phyloP scores from a whole-genome alignment of 2,888 invertebrate species.

The Melanophora roralis region DNA sequence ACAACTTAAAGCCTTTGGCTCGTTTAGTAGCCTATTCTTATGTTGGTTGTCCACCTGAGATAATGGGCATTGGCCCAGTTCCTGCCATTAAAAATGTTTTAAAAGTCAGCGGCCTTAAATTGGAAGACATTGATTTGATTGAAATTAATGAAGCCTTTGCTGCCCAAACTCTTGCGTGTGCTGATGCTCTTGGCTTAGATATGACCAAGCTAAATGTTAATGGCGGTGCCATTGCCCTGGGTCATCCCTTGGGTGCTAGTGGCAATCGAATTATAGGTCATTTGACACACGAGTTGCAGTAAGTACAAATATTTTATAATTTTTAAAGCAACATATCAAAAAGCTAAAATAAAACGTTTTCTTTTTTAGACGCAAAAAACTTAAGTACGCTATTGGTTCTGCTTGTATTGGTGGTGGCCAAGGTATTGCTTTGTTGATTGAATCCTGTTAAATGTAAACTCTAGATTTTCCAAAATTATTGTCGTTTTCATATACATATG shows the following conservation, averaged over 20 bases:
- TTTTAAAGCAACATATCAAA: background rate
- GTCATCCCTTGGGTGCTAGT: conserved; percentile 98
- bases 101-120: conserved; percentile 85
- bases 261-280: conserved; percentile 95
- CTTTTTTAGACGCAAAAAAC: conserved; percentile 84
- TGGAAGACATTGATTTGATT: conserved; percentile 93
- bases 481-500: conserved; percentile 60
- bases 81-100: conserved; percentile 93
- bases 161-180: conserved; percentile 95
- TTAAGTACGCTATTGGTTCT: conserved; percentile 93
- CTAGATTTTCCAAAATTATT: conserved; percentile 15
- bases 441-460: conserved; percentile 78
- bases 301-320: conserved; percentile 63
- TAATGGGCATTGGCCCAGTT: conserved; percentile 99
- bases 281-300: conserved; percentile 94
- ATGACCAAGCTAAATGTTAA: conserved; percentile 92
- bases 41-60: conserved; percentile 96
- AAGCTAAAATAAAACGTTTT: background rate
- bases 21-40: conserved; percentile 93
- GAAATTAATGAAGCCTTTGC: conserved; percentile 99
- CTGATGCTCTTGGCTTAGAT: conserved; percentile 91
- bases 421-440: conserved; percentile 95
- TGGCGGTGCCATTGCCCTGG: conserved; percentile 97
- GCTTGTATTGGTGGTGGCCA: conserved; percentile 99
- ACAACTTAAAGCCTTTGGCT: conserved; percentile 92